Conservation (phyloP, 2,888 invertebrate species). For the Eristalis pertinax region DNA sequence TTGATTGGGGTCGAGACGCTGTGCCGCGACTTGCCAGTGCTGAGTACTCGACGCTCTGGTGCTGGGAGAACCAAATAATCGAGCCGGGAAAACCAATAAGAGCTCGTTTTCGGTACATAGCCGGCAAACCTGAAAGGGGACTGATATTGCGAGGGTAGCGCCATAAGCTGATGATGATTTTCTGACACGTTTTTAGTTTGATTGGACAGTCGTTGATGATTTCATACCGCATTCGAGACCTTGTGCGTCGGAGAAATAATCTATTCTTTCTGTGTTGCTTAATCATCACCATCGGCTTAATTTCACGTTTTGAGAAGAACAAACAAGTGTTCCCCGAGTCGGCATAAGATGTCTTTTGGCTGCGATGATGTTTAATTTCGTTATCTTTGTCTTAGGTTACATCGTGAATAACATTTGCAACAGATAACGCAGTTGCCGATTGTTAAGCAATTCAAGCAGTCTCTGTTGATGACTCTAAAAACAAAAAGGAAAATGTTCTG, state of each 20-base stretch:
- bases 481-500: background rate
- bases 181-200: background rate
- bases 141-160: background rate
- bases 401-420: no score
- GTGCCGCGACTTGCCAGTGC: background rate
- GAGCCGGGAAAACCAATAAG: background rate
- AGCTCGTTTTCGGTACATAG: background rate
- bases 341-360: no score
- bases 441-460: background rate
- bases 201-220: background rate
- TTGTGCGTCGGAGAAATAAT: background rate
- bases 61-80: background rate
- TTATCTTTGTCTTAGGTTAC: no score
- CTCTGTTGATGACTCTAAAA: background rate
- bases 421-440: no score
- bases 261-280: no score
- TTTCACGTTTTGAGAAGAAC: no score
- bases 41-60: background rate
- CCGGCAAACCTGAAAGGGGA: background rate
- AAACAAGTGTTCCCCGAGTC: background rate
- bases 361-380: no score
- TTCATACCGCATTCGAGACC: background rate
- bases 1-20: conserved; percentile 42
- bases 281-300: background rate
- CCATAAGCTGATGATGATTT: background rate